Conservation (phyloP, 2,888 invertebrate species). For the Cheiracanthium punctorium region DNA sequence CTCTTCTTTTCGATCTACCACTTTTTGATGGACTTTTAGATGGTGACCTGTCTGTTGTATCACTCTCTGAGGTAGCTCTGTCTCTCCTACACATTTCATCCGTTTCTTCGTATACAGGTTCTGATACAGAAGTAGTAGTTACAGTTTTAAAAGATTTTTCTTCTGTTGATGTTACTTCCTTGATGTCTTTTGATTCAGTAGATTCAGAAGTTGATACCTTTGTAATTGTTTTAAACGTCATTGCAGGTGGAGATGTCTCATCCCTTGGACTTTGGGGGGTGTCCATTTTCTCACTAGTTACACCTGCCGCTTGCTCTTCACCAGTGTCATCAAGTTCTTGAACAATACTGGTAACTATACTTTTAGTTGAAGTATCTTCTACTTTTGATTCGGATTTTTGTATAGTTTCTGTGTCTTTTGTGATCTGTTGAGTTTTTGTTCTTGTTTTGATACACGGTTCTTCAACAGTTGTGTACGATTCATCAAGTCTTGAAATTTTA, state of each 20-base stretch:
- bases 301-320: neutral
- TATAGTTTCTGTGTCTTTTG: neutral
- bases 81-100: neutral
- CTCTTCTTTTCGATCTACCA: constrained; percentile 16
- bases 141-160: neutral
- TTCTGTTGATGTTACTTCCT: neutral
- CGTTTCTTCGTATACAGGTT: neutral
- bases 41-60: constrained; percentile 29
- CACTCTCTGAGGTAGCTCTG: constrained; percentile 23
- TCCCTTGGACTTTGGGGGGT: neutral
- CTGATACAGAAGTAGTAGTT: neutral
- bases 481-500: neutral
- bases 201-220: constrained; percentile 17
- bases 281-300: neutral
- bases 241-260: neutral
- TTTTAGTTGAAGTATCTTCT: neutral
- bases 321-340: neutral
- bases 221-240: neutral
- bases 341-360: too few relatives aligned
- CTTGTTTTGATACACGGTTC: neutral
- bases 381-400: neutral
- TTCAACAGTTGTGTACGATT: neutral
- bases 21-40: constrained; percentile 22
- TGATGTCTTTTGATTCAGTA: constrained; percentile 23
- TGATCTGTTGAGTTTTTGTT: neutral